Percentiles rank a stretch among this genome's conserved stretches.
Conservation (phyloP, 2,888 invertebrate genomes). For the Parelbella ahira region DNA sequence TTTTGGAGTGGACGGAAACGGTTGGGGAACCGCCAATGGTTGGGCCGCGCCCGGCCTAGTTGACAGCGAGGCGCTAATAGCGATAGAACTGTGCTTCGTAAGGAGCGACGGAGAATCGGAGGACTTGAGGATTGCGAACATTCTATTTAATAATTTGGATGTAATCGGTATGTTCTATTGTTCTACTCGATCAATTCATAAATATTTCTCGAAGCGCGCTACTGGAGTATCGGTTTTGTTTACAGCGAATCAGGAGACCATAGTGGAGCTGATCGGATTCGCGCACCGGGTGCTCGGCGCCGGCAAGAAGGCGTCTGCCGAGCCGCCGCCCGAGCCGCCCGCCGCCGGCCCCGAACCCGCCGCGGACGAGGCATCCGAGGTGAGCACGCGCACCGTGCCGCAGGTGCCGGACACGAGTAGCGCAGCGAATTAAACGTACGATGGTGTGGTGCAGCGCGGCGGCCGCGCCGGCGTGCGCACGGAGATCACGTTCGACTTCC, state of each 20-base stretch:
- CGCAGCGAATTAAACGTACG: no score
- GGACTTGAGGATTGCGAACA: constrained; percentile 87
- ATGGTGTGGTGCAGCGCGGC: constrained; percentile 35
- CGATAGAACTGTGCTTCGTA: constrained; percentile 76
- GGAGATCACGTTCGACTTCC: constrained; percentile 95
- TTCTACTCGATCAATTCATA: no score
- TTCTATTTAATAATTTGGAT: constrained; percentile 96
- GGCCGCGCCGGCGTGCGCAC: constrained; percentile 74
- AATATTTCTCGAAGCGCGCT: no score
- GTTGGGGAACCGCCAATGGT: constrained; percentile 81
- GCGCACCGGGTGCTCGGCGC: constrained; percentile 83
- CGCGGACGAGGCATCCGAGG: constrained; percentile 26
- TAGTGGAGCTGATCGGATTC: constrained; percentile 95
- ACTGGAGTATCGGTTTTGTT: constrained; percentile 5
- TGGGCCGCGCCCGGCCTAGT: constrained; percentile 86
- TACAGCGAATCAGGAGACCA: constrained; percentile 95
- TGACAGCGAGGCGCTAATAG: constrained; percentile 89
- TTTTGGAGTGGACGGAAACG: constrained; percentile 86
- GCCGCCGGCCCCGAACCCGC: constrained; percentile 36
- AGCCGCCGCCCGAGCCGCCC: constrained; percentile 33
- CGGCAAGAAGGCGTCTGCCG: constrained; percentile 41
- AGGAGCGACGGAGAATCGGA: constrained; percentile 73
- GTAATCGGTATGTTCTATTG: constrained; percentile 88
- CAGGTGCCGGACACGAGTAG: no score
- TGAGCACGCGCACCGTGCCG: no score